phyloP scores from a whole-genome alignment of 2,113 vertebrate genomes.

The Danio rerio region GRCz12tu NC_133189.1:37148001-37148500 shows the following conservation, averaged over 20 bases:
- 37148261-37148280: constrained; percentile 17
- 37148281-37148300: not conserved
- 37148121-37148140: not conserved
- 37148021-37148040: not conserved
- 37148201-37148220: constrained; percentile 37
- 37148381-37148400: constrained; percentile 11
- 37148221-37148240: constrained; percentile 17
- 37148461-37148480: no score
- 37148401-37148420: not conserved
- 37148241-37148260: constrained; percentile 47
- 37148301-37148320: constrained; percentile 2
- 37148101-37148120: constrained; percentile 52
- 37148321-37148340: not conserved
- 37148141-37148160: constrained; percentile 32
- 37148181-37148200: constrained; percentile 48
- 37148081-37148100: constrained; percentile 36
- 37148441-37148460: not conserved
- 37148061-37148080: constrained; percentile 10
- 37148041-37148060: constrained; percentile 39
- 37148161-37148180: constrained; percentile 33
- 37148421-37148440: not conserved
- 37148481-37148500: no score
- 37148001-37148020: constrained; percentile 13
- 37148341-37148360: not conserved
- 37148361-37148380: constrained; percentile 39